Evolutionary conservation across 2,888 invertebrate species (phyloP).

Genomic region (Nebria brevicollis): DNA sequence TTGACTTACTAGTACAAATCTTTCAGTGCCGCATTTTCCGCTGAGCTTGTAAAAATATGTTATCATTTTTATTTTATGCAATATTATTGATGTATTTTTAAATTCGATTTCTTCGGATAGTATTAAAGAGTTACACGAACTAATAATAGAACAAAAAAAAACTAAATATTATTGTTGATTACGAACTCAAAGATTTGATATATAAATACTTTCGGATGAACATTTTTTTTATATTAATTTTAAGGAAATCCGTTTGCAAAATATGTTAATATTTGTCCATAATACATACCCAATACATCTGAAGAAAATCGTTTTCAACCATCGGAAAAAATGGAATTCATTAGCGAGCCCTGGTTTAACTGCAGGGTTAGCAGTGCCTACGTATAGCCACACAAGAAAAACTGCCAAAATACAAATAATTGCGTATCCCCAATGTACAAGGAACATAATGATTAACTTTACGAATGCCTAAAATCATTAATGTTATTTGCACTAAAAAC

Average conservation of each 20-base stretch:
- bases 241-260: not conserved
- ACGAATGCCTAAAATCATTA: constrained; percentile 76
- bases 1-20: too few species aligned
- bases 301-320: constrained; percentile 78
- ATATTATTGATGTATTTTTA: too few species aligned
- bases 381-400: constrained; percentile 91
- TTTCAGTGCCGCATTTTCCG: too few species aligned
- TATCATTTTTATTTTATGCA: too few species aligned
- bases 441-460: constrained; percentile 89
- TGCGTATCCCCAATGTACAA: constrained; percentile 95
- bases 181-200: too few species aligned
- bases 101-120: too few species aligned
- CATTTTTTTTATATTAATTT: not conserved
- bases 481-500: not conserved
- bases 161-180: too few species aligned
- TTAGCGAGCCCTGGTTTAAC: constrained; percentile 91
- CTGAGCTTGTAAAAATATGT: too few species aligned
- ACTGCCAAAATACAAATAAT: constrained; percentile 83
- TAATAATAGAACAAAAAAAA: too few species aligned
- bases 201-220: too few species aligned
- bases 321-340: constrained; percentile 82
- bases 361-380: constrained; percentile 94
- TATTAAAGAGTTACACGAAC: too few species aligned
- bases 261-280: constrained; percentile 14
- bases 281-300: constrained; percentile 78